A percentile compares a stretch with the other conserved stretches of the same genome.
Evolutionary conservation across 2,888 invertebrate genomes (phyloP).

Genomic region (Megastigmus dorsalis): DNA sequence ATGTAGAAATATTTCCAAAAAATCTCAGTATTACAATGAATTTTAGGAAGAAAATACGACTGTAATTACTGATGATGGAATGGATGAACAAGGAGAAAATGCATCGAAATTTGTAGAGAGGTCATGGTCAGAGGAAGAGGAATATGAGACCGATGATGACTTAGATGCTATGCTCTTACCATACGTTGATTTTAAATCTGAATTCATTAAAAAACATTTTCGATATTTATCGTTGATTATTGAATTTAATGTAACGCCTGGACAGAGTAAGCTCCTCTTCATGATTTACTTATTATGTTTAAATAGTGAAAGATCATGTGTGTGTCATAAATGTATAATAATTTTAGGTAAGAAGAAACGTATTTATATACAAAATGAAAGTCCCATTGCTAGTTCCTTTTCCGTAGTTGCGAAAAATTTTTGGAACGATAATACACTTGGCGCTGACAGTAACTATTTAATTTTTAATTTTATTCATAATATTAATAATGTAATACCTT

Average conservation of each 20-base stretch:
- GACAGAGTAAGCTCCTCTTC: conserved; percentile 31
- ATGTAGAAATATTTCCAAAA: background rate
- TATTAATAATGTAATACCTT: too few relatives aligned
- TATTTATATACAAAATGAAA: conserved; percentile 72
- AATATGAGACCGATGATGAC: background rate
- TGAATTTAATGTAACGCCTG: conserved; percentile 36
- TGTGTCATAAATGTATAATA: background rate
- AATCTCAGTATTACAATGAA: background rate
- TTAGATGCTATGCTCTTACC: conserved; percentile 1
- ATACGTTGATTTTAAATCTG: conserved; percentile 16
- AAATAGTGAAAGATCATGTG: too few relatives aligned
- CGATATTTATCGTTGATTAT: conserved; percentile 39
- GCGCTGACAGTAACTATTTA: conserved; percentile 37
- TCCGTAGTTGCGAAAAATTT: conserved; percentile 65
- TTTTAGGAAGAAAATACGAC: conserved; percentile 1
- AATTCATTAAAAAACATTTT: conserved; percentile 33
- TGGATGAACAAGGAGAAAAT: background rate
- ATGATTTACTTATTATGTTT: background rate
- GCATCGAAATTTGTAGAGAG: background rate
- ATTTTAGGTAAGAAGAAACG: conserved; percentile 66
- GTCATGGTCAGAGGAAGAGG: background rate
- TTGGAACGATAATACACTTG: conserved; percentile 52
- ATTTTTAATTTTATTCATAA: too few relatives aligned
- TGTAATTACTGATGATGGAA: background rate
- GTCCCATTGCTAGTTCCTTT: conserved; percentile 64